Base-by-base conservation (phyloP, 2,888 invertebrate species). In the Plusia festucae region DNA sequence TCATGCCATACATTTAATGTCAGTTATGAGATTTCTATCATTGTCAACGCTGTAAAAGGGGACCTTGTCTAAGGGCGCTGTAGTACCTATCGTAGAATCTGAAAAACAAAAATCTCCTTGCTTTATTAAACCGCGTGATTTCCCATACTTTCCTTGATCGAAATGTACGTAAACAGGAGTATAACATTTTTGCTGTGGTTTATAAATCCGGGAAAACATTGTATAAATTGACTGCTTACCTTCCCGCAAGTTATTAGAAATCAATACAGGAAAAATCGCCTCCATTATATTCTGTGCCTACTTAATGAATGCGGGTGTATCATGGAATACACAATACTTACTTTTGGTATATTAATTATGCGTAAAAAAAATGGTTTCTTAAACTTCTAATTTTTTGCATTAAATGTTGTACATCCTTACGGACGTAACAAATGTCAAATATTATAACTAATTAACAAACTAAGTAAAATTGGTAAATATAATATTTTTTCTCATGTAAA, bases 231-330 rank as follows among this genome's bases (percentile, higher is more conserved):
- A 49, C 24, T 40, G 8, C 40, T 60, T 24, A 62, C 62, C 61
- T 52, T 20, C 27, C 30, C 22, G 51, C 53, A 52, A 59, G 32
- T 51, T 56, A 46, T 65, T 54, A 72, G 52, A 64, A 70, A 76
- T 73, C 54, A 76, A 73, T 70, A 73, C 64, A 64, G 77, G 72
- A 60, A 72, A 60, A 76, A 54, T 32, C 27, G 18, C 9, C 34
- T 24, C 30, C 30, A 53, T 57, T 22, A 20, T 51, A 56, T 30
- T 68, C 5, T 24, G 24, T 18, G 13, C 22, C 24, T 69, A 32
- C 55, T 16, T 51, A 24, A 53, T 27, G 34, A 44, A 32, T 49
- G 18, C 55, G 53, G 16, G 24, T n/a, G 5, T 40, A 40, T n/a
- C 40, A n/a, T n/a, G 40, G n/a, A 40, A n/a, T 40, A 40, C 40